A percentile compares a stretch with the other conserved stretches of the same genome.
These are phyloP conservation scores for Halcyon leucocephala DNA, from an alignment of 2,797 vertebrate species.

Conservation along the genomic window DNA sequence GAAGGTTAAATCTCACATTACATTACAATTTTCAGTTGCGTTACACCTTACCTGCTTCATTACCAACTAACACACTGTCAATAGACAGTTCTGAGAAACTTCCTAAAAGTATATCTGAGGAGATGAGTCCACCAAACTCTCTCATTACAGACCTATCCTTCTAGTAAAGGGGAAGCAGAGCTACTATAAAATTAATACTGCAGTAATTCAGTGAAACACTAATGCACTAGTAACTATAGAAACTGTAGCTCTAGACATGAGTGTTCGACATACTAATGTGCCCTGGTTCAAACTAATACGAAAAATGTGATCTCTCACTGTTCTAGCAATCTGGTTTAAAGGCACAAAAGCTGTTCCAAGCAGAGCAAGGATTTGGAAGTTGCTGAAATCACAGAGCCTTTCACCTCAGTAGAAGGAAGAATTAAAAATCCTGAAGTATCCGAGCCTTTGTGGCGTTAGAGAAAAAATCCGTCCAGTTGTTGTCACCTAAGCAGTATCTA, in stretches of 20 bases:
- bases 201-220: background rate
- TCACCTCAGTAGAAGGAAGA: background rate
- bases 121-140: background rate
- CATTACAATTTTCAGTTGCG: background rate
- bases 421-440: background rate
- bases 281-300: background rate
- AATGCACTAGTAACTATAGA: constrained; percentile 36
- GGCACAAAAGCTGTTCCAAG: background rate
- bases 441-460: background rate
- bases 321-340: background rate
- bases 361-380: background rate
- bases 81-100: background rate
- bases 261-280: background rate
- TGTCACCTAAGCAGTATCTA: background rate
- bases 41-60: background rate
- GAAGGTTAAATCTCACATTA: background rate
- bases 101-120: background rate
- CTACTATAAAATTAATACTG: background rate
- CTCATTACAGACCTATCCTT: background rate
- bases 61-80: background rate
- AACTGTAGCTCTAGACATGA: constrained; percentile 13
- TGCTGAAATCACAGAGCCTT: background rate
- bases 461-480: background rate
- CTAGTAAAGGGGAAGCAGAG: background rate
- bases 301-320: background rate